These are phyloP conservation scores for Hecatera dysodea DNA, from an alignment of 2,888 invertebrate genomes.

Conservation along the genomic window DNA sequence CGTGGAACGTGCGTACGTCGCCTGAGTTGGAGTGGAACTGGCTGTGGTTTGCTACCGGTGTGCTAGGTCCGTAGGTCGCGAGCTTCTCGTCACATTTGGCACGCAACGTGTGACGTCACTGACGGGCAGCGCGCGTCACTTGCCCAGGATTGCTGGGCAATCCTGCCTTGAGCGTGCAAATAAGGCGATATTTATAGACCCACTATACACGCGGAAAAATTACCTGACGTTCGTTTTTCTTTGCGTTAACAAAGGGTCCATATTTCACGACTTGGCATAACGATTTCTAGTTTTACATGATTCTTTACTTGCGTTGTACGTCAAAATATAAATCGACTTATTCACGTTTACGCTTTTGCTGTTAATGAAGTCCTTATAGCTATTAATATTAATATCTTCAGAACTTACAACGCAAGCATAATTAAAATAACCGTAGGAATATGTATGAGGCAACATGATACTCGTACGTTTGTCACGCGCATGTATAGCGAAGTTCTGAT, in stretches of 20 bases:
- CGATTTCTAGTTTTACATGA: slow-evolving; percentile 14
- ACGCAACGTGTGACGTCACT: slow-evolving; percentile 66
- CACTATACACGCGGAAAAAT: slow-evolving; percentile 39
- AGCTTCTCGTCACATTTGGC: slow-evolving; percentile 63
- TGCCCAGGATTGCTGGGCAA: slow-evolving; percentile 54
- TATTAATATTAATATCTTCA: neutral
- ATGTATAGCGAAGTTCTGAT: slow-evolving; percentile 16
- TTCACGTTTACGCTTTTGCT: neutral
- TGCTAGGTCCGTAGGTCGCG: slow-evolving; percentile 54
- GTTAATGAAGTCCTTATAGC: neutral
- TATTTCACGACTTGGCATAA: slow-evolving; percentile 42
- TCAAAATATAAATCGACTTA: neutral
- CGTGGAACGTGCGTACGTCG: slow-evolving; percentile 55
- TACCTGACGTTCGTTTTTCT: slow-evolving; percentile 31
- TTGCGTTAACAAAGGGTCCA: slow-evolving; percentile 43
- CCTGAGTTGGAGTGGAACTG: slow-evolving; percentile 59
- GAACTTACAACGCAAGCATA: slow-evolving; percentile 1
- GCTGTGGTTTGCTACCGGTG: slow-evolving; percentile 55
- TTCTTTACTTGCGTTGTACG: neutral
- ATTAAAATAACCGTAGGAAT: neutral
- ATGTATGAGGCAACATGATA: slow-evolving; percentile 15
- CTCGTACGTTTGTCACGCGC: slow-evolving; percentile 33
- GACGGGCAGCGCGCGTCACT: slow-evolving; percentile 56
- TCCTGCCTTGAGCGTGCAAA: slow-evolving; percentile 52
- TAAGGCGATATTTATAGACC: slow-evolving; percentile 60